Conservation (phyloP, 2,888 invertebrate genomes). For the Lithophane ornitopus region DNA sequence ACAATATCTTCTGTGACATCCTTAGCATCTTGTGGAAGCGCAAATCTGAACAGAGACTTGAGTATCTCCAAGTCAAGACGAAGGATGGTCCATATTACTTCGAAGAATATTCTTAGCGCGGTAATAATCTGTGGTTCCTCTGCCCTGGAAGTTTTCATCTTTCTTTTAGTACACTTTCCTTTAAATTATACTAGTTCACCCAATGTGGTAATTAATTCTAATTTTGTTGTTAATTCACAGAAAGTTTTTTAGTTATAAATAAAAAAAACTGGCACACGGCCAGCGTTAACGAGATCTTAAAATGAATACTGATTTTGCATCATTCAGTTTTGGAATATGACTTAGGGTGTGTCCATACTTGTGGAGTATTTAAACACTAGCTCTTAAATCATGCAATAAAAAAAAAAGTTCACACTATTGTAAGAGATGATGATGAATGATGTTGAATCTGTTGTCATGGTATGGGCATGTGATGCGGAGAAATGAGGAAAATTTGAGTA, state of each 20-base stretch:
- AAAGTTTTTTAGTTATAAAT: not conserved
- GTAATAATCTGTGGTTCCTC: slow-evolving; percentile 78
- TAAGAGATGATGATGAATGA: not conserved
- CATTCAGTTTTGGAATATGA: slow-evolving; percentile 7
- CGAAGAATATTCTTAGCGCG: slow-evolving; percentile 81
- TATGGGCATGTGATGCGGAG: not conserved
- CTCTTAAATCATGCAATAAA: not conserved
- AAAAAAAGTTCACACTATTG: not conserved
- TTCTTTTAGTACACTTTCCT: slow-evolving; percentile 11
- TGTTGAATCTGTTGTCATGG: not conserved
- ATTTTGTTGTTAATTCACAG: too few relatives aligned
- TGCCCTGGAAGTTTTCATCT: slow-evolving; percentile 73
- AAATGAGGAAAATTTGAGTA: not conserved
- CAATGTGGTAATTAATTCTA: not conserved
- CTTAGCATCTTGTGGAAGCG: slow-evolving; percentile 91
- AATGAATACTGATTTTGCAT: slow-evolving; percentile 51
- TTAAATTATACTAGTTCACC: not conserved
- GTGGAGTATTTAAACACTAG: not conserved
- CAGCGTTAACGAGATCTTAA: slow-evolving; percentile 49
- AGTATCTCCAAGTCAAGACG: slow-evolving; percentile 83
- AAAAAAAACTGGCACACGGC: slow-evolving; percentile 52
- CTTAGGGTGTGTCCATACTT: slow-evolving; percentile 31
- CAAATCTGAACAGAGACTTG: slow-evolving; percentile 87
- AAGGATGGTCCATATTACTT: slow-evolving; percentile 87
- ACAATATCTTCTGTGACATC: slow-evolving; percentile 94